Conservation (phyloP, 53 echinoderm and acorn worm species). For the Mesocentrotus franciscanus region DNA sequence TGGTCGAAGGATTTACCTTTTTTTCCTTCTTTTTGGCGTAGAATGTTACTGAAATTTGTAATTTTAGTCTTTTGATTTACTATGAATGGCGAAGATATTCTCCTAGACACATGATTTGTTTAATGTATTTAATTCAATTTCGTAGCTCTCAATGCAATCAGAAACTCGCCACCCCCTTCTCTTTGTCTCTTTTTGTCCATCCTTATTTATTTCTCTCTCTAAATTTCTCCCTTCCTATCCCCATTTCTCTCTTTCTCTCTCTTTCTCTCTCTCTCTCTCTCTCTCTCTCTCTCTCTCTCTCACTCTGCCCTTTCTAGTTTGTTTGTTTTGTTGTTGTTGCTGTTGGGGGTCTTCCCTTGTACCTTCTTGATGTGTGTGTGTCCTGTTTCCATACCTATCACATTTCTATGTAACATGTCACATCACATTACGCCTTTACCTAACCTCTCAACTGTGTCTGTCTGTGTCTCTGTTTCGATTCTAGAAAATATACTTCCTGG, state of each 20-base stretch:
- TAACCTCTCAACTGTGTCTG: background rate
- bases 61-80: background rate
- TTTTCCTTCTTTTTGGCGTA: too few species aligned
- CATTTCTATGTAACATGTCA: too few species aligned
- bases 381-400: too few species aligned
- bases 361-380: too few species aligned
- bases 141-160: background rate
- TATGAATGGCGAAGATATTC: background rate
- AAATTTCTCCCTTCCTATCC: background rate
- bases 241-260: background rate
- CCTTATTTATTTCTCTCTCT: background rate
- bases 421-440: too few species aligned
- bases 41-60: background rate
- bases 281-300: background rate
- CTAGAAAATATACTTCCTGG: too few species aligned
- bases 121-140: background rate
- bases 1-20: too few species aligned
- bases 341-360: too few species aligned
- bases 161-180: background rate
- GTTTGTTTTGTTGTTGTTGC: background rate
- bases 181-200: background rate
- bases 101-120: background rate
- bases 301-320: background rate
- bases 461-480: background rate
- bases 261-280: background rate